Base-by-base conservation (phyloP, 2,888 invertebrate genomes). In the Corythucha ciliata region DNA sequence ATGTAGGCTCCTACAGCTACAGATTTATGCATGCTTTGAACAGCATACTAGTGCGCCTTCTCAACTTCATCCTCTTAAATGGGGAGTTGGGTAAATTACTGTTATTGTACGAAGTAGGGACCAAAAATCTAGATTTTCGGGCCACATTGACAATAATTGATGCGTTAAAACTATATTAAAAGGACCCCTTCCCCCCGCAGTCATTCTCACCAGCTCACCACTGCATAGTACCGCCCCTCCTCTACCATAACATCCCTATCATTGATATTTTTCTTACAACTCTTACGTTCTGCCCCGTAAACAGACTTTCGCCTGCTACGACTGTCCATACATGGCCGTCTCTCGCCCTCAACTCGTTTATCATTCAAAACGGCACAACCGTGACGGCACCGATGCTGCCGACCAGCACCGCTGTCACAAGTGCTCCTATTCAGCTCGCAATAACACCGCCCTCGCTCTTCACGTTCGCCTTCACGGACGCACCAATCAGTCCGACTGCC, bases 381-480 rank as follows among this genome's bases (percentile, higher is more conserved):
- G 42, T n/a, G 21, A 27, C 12, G 27, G 33, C 14, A 22, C 18
- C 24, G 27, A 46, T 7, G 29, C 44, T 10, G 22, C 29, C 6
- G 40, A 42, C 25, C 39, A 39, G 4, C 57, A 57, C 48, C 49
- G 48, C 22, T 57, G 57, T 45, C 47, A 52, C 33, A 57, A 52
- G 27, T 57, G 57, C 29, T 45, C 55, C 16, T 57, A 57, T 32
- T 34, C 42, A 12, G 52, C 57, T 12, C 55, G 52, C n/a, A 57
- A 47, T 34, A 57, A 57, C 20, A 53, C 48, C 1, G 51, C 53
- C 12, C 53, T 57, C 1, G 48, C 57, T n/a, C 47, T 57, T 14
- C 57, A 57, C 32, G 55, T 57, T 12, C 32, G 57, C 16, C 50
- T 57, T 1, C 57, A 57, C 40, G 47, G 57, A 8, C 32, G 51